Evolutionary conservation across 2,113 vertebrate species (phyloP), one percentile per base, ranked within the genome.

Genomic region (Forbesichthys papilliferus): DNA sequence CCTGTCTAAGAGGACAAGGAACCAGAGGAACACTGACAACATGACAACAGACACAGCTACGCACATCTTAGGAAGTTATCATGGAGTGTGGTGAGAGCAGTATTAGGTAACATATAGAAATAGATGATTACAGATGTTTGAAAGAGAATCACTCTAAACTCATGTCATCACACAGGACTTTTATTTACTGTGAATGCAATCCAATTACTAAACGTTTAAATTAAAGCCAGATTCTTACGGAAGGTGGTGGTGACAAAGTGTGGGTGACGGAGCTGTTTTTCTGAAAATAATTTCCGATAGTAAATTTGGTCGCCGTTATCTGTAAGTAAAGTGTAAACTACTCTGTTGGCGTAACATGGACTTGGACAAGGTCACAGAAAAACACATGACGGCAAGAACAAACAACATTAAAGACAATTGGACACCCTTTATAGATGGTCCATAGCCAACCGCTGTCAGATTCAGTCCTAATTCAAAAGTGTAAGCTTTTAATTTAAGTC

Each of bases 401-500:
- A 56, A 46, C 75, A 78, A 88, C 84, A 85, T 71, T 87, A 75
- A 88, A 89, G 85, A 89, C 73, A 88, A 85, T 88, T 91, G 92
- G 91, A 92, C 92, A 92, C 91, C 92, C 92, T 93, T 89, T 90
- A 92, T 90, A 92, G 88, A 93, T 92, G 91, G 91, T 92, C 92
- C 92, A 89, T 71, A 82, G 84, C 85, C 90, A 88, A 90, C 89
- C 81, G 87, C 80, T 91, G 75, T 87, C 81, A 75, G 73, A 79
- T 79, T 83, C 79, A 11, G 48, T 66, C 60, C 54, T 52, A 71
- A 64, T 78, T 84, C 64, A 71, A 73, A 74, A 71, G 70, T 79
- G 75, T 84, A 73, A 75, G 83, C 55, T 8, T 81, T 78, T 80
- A 33, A 18, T 73, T 84, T 77, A 74, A 78, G 78, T 80, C 68